Evolutionary conservation across 1,140 invertebrate species (phyloP).

Genomic region (Drosophila funebris): DNA sequence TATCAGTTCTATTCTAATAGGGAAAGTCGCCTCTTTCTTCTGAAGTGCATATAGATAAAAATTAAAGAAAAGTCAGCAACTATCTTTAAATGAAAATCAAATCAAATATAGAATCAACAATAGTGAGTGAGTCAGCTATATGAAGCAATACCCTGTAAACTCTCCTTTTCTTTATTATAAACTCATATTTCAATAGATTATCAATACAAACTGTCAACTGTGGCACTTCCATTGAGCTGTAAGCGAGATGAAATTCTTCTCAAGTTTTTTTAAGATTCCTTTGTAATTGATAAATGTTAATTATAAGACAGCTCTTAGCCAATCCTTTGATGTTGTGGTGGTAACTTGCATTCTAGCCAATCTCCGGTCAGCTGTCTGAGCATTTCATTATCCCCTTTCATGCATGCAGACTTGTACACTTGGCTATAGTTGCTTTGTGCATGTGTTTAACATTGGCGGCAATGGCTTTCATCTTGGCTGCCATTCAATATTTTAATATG

Average conservation of each 20-base stretch:
- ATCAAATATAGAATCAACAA: no score
- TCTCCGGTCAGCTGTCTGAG: neutral
- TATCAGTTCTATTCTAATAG: no score
- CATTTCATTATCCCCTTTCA: neutral
- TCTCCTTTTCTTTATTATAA: no score
- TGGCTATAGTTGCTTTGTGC: slow-evolving; percentile 4
- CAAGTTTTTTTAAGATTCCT: neutral
- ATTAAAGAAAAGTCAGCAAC: no score
- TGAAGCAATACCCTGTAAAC: no score
- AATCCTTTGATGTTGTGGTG: neutral
- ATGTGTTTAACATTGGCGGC: neutral
- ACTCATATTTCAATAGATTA: neutral
- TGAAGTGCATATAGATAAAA: no score
- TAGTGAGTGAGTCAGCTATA: no score
- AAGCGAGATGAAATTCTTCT: neutral
- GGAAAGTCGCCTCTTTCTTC: no score
- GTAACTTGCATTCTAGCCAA: neutral
- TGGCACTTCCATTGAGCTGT: neutral
- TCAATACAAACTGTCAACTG: neutral
- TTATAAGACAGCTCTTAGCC: neutral
- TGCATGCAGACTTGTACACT: neutral
- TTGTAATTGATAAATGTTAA: neutral
- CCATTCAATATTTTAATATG: slow-evolving; percentile 80
- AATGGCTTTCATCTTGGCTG: slow-evolving; percentile 32
- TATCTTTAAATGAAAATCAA: no score